Base-by-base conservation (phyloP, 2,113 vertebrate genomes). In the Xyrauchen texanus region DNA sequence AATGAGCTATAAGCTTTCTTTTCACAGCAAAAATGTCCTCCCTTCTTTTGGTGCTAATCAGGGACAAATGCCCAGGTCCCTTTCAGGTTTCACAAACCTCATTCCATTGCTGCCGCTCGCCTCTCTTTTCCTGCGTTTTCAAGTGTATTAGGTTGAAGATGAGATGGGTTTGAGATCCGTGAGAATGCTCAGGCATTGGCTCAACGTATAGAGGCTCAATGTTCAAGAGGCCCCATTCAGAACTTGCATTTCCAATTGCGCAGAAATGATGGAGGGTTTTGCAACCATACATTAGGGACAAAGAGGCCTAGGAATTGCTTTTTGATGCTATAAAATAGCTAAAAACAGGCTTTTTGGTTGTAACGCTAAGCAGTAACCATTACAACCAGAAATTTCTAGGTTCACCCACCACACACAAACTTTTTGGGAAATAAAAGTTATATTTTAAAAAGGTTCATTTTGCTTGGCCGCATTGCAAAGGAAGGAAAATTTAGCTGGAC, bases 1-100 rank as follows among this genome's bases (percentile, higher is more conserved):
- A 96, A 96, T 94, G 91, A 94, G 90, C 93, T 92, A 93, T 94
- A 95, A 95, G 94, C 91, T 95, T 93, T 91, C 93, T 90, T 93
- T 95, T 95, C 91, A 95, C 78, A 71, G 52, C 0, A 5, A 88
- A 94, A 93, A 94, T 89, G 90, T 90, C 89, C 87, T 89, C 90
- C 87, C 89, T 88, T 90, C 92, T 88, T n/a, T 84, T 85, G 82
- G 83, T 88, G 86, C 88, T 94, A 94, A 95, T 94, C 92, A 82
- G 82, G 87, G 87, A 90, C 92, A 92, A 94, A 94, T 89, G 88
- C 89, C 89, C 82, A 82, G 82, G 45, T 87, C 87, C 90, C 86
- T 85, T 70, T 85, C 86, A 86, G 86, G 86, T 82, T 86, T 83
- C 86, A 87, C 90, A 89, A 90, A 91, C 86, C 83, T 81, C 81